Evolutionary conservation across 2,888 invertebrate species (phyloP).

Genomic region (Lottia gigantea): DNA sequence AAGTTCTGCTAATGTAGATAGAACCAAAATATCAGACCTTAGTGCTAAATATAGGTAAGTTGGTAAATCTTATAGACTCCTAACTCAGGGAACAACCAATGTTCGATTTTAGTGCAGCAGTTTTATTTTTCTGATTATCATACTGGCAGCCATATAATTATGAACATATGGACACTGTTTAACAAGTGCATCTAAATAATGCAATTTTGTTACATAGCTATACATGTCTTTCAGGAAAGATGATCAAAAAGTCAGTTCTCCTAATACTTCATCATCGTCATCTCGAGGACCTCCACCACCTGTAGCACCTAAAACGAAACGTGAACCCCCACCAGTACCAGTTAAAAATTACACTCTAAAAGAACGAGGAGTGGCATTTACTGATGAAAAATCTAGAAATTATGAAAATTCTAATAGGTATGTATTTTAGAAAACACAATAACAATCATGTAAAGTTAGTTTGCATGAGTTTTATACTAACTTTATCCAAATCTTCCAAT

Average conservation of each 20-base stretch:
- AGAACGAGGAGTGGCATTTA: slow-evolving; percentile 53
- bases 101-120: no score
- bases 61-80: no score
- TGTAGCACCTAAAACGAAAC: slow-evolving; percentile 25
- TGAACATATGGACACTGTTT: no score
- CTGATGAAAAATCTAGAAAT: slow-evolving; percentile 56
- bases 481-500: no score
- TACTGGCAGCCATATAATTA: no score
- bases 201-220: no score
- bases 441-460: slow-evolving; percentile 1
- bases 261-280: slow-evolving; percentile 23
- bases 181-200: no score
- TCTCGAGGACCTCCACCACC: slow-evolving; percentile 20
- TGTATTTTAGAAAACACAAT: slow-evolving; percentile 6
- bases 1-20: slow-evolving; percentile 53
- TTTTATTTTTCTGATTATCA: no score
- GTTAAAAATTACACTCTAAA: slow-evolving; percentile 55
- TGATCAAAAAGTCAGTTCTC: slow-evolving; percentile 25
- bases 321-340: slow-evolving; percentile 59
- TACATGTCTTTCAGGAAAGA: slow-evolving; percentile 32
- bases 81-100: no score
- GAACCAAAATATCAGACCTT: slow-evolving; percentile 60
- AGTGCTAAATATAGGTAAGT: slow-evolving; percentile 82
- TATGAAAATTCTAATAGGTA: slow-evolving; percentile 58
- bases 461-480: no score